Evolutionary conservation across 2,888 invertebrate species (phyloP).

Genomic region (Diarsia mendica): DNA sequence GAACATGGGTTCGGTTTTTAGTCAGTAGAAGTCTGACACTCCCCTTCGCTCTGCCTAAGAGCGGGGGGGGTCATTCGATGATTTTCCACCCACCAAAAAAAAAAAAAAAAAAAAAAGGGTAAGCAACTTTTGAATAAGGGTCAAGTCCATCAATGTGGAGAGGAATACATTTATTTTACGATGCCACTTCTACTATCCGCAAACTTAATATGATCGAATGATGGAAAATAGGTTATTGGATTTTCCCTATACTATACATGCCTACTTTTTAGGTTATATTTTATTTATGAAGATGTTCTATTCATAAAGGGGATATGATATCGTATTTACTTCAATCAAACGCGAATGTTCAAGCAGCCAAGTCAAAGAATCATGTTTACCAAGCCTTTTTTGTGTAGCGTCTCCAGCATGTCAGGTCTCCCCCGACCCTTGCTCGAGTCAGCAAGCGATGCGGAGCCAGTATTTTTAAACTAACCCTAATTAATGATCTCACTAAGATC

Average conservation of each 20-base stretch:
- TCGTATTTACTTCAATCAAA: not conserved
- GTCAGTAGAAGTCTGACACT: no score
- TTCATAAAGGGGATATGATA: not conserved
- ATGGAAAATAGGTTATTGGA: constrained; percentile 21
- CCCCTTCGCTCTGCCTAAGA: no score
- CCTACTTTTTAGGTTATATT: no score
- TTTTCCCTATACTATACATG: not conserved
- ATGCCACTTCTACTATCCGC: constrained; percentile 27
- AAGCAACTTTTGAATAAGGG: constrained; percentile 38
- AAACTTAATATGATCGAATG: constrained; percentile 26
- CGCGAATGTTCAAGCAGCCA: not conserved
- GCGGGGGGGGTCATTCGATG: no score
- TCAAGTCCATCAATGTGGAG: constrained; percentile 33
- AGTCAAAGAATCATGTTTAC: not conserved
- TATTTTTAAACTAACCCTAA: no score
- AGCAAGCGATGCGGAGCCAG: no score
- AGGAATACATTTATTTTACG: constrained; percentile 48
- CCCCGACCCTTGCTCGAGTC: no score
- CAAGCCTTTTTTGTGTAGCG: not conserved
- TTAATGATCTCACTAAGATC: no score
- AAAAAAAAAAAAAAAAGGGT: no score
- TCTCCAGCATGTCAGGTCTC: not conserved
- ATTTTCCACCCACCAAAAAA: no score
- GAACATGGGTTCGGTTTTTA: no score
- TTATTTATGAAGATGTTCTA: not conserved